These are phyloP conservation scores for Eulemur mongoz DNA, from an alignment of 2,797 vertebrate genomes.

Conservation along the genomic window DNA sequence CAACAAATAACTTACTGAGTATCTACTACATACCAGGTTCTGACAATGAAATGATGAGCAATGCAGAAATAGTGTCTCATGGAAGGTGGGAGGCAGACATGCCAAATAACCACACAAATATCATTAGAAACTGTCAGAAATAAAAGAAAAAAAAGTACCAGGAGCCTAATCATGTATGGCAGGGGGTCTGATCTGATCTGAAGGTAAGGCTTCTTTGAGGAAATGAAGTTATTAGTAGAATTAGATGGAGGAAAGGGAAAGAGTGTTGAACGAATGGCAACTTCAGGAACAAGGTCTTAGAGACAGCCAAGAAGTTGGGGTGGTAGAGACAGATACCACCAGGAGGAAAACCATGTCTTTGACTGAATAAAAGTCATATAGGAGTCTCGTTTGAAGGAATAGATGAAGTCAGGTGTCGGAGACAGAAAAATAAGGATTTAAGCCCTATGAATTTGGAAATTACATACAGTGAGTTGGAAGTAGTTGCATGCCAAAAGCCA, in stretches of 20 bases:
- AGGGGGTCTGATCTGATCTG: background rate
- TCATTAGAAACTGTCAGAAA: conserved; percentile 4
- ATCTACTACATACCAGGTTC: background rate
- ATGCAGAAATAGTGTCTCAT: background rate
- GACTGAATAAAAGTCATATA: background rate
- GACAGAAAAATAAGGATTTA: background rate
- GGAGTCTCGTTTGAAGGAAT: background rate
- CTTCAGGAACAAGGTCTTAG: background rate
- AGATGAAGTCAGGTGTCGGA: background rate
- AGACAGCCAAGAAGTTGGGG: background rate
- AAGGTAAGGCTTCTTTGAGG: background rate
- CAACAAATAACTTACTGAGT: conserved; percentile 25
- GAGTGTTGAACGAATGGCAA: background rate
- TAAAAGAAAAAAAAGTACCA: background rate
- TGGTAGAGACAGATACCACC: background rate
- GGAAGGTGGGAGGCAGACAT: background rate
- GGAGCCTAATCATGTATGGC: background rate
- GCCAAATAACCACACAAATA: conserved; percentile 19
- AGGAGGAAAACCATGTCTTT: background rate
- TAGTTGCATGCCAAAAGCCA: background rate
- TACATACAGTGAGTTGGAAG: background rate
- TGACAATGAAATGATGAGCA: conserved; percentile 27
- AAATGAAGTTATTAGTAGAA: background rate
- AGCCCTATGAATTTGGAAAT: background rate
- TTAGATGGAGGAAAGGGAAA: background rate